These are phyloP conservation scores for Acrocephalus kingi DNA, from an alignment of 2,113 vertebrate species.

Conservation along the genomic window DNA sequence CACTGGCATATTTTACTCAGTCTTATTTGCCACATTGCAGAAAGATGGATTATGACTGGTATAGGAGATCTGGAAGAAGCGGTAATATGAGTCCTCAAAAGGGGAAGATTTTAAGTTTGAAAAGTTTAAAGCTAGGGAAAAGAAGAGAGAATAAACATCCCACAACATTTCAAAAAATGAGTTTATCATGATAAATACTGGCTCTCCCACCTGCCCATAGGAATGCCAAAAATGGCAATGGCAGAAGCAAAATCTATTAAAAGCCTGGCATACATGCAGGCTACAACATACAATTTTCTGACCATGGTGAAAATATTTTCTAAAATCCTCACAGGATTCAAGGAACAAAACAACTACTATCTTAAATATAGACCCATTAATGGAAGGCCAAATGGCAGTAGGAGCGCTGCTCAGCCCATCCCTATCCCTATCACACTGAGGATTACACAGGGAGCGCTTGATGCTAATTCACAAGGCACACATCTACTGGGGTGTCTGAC, in stretches of 20 bases:
- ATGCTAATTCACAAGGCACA: background rate
- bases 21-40: background rate
- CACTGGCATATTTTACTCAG: background rate
- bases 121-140: background rate
- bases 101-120: background rate
- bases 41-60: background rate
- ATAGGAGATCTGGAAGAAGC: background rate
- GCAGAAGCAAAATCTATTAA: background rate
- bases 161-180: background rate
- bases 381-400: background rate
- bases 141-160: background rate
- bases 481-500: background rate
- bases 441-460: background rate
- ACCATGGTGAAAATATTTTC: background rate
- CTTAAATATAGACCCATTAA: background rate
- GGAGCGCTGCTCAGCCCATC: background rate
- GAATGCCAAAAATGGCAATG: background rate
- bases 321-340: background rate
- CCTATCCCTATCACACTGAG: background rate
- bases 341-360: background rate
- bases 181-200: background rate
- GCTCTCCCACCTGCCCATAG: background rate
- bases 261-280: background rate
- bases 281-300: background rate
- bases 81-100: background rate